Evolutionary conservation across 2,113 vertebrate species (phyloP).

Genomic region (Erythrocercus mccallii): DNA sequence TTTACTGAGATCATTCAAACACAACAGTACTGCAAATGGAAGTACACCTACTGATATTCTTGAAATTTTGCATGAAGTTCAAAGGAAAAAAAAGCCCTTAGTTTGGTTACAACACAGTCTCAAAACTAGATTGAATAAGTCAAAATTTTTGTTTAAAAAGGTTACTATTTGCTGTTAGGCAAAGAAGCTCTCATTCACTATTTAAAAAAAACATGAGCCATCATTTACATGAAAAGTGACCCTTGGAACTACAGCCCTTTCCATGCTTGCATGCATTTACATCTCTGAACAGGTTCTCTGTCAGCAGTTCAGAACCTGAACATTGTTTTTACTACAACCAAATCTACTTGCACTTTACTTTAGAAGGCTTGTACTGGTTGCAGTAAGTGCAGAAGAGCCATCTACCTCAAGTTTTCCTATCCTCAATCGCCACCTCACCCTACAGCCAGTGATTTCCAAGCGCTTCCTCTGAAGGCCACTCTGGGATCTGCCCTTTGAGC

Average conservation of each 20-base stretch:
- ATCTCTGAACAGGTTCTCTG: background rate
- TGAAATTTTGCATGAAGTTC: background rate
- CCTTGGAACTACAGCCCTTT: background rate
- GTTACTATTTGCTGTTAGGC: background rate
- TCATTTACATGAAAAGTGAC: background rate
- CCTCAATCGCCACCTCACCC: background rate
- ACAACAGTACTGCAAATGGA: background rate
- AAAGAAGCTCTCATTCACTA: background rate
- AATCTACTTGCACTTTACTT: background rate
- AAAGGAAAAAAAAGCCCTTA: background rate
- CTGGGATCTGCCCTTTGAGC: conserved; percentile 4
- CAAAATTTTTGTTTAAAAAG: background rate
- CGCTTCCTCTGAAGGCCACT: background rate
- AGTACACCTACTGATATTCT: background rate
- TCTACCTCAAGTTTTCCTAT: background rate
- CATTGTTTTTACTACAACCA: background rate
- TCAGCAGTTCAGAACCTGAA: background rate
- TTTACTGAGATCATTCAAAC: background rate
- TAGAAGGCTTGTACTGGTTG: background rate
- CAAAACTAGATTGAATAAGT: background rate
- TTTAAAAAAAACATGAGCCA: background rate
- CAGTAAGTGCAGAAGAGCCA: background rate
- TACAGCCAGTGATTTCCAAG: background rate
- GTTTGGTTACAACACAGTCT: background rate
- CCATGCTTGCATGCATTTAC: background rate